Evolutionary conservation across 2,113 vertebrate genomes (phyloP).

Genomic region (human): GRCh38 chr19:55617001-55617500

Average conservation of each 20-base stretch:
- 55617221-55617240: constrained; percentile 76
- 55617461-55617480: background rate
- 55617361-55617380: background rate
- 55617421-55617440: background rate
- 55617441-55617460: background rate
- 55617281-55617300: background rate
- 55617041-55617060: background rate
- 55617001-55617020: background rate
- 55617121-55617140: background rate
- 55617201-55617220: constrained; percentile 42
- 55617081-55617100: background rate
- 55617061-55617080: background rate
- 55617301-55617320: background rate
- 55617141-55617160: background rate
- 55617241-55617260: constrained; percentile 74
- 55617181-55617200: constrained; percentile 53
- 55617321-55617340: background rate
- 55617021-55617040: background rate
- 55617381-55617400: background rate
- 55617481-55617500: background rate
- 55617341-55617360: background rate
- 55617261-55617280: background rate
- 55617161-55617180: background rate
- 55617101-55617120: background rate
- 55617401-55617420: background rate